phyloP scores from a whole-genome alignment of 2,113 vertebrate species.

The Onychostruthus taczanowskii region DNA sequence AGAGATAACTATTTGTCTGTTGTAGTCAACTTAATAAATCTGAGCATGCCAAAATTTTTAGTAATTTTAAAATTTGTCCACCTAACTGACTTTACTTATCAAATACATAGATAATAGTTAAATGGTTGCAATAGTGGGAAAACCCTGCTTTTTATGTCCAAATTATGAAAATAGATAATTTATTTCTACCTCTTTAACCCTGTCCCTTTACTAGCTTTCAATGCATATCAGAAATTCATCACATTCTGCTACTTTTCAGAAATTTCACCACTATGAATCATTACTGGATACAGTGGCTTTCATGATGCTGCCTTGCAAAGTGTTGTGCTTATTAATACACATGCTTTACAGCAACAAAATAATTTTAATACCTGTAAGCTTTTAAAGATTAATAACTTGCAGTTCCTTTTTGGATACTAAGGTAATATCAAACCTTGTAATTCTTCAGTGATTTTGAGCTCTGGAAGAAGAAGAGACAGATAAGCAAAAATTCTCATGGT shows the following conservation, averaged over 20 bases:
- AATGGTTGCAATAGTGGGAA: background rate
- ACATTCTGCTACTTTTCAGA: background rate
- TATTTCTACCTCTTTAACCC: background rate
- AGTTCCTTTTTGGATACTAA: background rate
- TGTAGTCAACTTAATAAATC: background rate
- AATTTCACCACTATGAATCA: background rate
- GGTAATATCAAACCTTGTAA: background rate
- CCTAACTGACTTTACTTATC: background rate
- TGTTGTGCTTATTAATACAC: background rate
- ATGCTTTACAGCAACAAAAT: background rate
- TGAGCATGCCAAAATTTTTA: background rate
- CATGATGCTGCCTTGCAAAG: background rate
- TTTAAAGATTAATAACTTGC: background rate
- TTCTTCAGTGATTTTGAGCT: conserved; percentile 18
- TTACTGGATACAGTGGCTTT: background rate
- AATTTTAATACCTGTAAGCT: background rate
- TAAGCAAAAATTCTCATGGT: conserved; percentile 3
- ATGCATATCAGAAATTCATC: background rate
- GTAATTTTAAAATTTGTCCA: background rate
- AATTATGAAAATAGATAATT: background rate
- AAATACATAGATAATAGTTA: background rate
- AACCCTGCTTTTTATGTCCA: background rate
- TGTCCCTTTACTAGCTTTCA: background rate
- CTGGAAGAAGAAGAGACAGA: background rate
- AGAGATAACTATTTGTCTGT: background rate